These are phyloP conservation scores for Acyrthosiphon pisum DNA, from an alignment of 1,140 invertebrate genomes.

Conservation along the genomic window DNA sequence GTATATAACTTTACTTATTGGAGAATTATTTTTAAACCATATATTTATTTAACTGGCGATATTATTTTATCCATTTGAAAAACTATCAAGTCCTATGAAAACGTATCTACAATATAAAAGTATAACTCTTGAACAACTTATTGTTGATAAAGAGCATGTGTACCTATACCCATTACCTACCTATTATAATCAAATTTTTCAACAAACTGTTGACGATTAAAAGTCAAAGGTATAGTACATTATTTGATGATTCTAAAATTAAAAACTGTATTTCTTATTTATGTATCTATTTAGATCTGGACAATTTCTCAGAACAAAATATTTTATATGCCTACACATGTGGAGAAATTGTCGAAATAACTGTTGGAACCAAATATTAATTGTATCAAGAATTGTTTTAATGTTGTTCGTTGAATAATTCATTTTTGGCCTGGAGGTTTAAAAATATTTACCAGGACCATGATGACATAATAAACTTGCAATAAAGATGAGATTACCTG, in stretches of 20 bases:
- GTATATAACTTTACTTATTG: background rate
- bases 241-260: background rate
- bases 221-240: background rate
- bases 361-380: background rate
- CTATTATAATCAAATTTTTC: background rate
- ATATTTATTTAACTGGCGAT: background rate
- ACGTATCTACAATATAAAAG: background rate
- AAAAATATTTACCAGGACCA: background rate
- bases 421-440: background rate
- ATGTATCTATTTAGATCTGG: background rate
- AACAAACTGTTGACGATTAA: background rate
- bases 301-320: background rate
- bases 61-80: background rate
- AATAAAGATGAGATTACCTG: constrained; percentile 19
- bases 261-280: background rate
- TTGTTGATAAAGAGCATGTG: background rate
- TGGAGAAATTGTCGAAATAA: background rate
- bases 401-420: background rate
- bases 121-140: background rate
- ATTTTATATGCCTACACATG: background rate
- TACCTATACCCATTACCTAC: background rate
- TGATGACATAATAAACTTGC: constrained; percentile 9
- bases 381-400: background rate
- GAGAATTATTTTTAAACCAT: background rate
- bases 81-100: background rate